Percentiles rank a stretch among this genome's conserved stretches.
Conservation (phyloP, 2,888 invertebrate genomes). For the Cosmia pyralina region DNA sequence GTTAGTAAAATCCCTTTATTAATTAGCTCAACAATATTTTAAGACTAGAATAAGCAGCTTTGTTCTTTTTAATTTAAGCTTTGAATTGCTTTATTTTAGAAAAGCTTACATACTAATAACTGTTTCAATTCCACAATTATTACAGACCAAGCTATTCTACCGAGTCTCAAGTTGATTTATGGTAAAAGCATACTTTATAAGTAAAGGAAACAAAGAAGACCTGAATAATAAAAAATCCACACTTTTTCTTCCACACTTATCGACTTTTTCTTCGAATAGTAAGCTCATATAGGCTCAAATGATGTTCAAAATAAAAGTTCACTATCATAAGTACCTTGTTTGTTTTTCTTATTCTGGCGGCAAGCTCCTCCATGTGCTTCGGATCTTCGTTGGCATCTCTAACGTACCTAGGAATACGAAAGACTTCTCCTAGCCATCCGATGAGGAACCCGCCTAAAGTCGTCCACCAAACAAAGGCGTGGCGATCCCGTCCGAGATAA, state of each 20-base stretch:
- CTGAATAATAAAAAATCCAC: neutral
- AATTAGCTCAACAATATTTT: neutral
- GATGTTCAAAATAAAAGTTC: constrained; percentile 4
- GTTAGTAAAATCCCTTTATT: constrained; percentile 25
- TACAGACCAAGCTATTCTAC: neutral
- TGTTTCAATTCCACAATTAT: neutral
- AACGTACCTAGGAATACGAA: constrained; percentile 96
- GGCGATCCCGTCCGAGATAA: constrained; percentile 96
- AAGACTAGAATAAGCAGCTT: neutral
- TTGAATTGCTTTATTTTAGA: neutral
- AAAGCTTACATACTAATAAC: too few relatives aligned
- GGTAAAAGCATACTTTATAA: neutral
- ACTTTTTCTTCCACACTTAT: neutral
- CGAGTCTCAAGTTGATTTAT: neutral
- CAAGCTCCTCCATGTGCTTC: constrained; percentile 91
- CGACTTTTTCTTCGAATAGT: neutral
- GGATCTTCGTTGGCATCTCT: constrained; percentile 94
- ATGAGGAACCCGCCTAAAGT: constrained; percentile 96
- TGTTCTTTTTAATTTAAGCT: neutral
- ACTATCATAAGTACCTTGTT: constrained; percentile 89
- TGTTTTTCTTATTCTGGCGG: constrained; percentile 90
- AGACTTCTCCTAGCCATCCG: constrained; percentile 96
- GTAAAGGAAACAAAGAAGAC: neutral
- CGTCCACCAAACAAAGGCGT: constrained; percentile 97
- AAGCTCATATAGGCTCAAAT: neutral